These are phyloP conservation scores for Helicoverpa zea DNA, from an alignment of 1,140 invertebrate species.

Conservation along the genomic window DNA sequence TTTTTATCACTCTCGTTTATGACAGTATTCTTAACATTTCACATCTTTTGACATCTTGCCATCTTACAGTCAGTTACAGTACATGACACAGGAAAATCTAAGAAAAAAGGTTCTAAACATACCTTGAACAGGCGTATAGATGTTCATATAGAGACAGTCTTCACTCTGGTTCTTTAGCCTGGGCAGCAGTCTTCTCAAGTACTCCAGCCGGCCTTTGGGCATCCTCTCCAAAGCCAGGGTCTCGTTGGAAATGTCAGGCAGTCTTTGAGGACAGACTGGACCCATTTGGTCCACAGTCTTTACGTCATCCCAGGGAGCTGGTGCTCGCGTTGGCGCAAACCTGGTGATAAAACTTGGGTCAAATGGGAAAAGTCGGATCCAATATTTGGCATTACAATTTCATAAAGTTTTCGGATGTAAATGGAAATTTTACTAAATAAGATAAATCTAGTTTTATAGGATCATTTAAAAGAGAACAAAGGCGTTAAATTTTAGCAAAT, in stretches of 20 bases:
- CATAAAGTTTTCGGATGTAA: too few relatives aligned
- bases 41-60: too few relatives aligned
- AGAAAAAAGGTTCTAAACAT: constrained; percentile 71
- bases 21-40: too few relatives aligned
- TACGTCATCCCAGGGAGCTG: constrained; percentile 95
- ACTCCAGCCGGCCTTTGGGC: constrained; percentile 96
- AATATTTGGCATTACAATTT: neutral
- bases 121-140: constrained; percentile 98
- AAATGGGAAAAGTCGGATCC: neutral
- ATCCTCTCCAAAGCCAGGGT: constrained; percentile 93
- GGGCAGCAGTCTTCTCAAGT: constrained; percentile 93
- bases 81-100: neutral
- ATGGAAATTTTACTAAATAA: neutral
- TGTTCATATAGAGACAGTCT: constrained; percentile 98
- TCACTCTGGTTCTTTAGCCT: constrained; percentile 97
- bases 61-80: too few relatives aligned
- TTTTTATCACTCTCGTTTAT: too few relatives aligned
- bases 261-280: constrained; percentile 96
- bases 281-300: constrained; percentile 92
- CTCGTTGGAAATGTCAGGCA: constrained; percentile 95
- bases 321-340: constrained; percentile 96
- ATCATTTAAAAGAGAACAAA: constrained; percentile 10
- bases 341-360: constrained; percentile 77
- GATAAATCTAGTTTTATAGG: neutral
- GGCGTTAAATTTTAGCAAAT: constrained; percentile 33